phyloP scores from a whole-genome alignment of 2,888 invertebrate species.

The Gymnoscelis rufifasciata region DNA sequence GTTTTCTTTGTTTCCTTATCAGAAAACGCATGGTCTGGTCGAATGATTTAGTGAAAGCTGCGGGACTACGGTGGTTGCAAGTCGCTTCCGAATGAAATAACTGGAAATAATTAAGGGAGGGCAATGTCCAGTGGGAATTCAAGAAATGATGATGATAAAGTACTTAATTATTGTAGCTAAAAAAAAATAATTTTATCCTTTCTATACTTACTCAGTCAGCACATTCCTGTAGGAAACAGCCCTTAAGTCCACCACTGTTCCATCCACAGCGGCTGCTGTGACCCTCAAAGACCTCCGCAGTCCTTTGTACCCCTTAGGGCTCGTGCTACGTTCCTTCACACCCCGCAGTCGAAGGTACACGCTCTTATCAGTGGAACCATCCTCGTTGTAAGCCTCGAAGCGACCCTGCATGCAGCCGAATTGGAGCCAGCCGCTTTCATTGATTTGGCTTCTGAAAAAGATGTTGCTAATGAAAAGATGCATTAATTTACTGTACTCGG shows the following conservation, averaged over 20 bases:
- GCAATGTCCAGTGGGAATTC: no score
- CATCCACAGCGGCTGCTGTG: conserved; percentile 68
- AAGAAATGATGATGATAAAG: no score
- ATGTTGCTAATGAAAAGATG: no score
- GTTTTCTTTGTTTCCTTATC: no score
- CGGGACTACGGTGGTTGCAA: no score
- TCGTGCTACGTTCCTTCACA: conserved; percentile 67
- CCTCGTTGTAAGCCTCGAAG: conserved; percentile 62
- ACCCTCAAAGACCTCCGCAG: conserved; percentile 53
- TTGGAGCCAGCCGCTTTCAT: conserved; percentile 78
- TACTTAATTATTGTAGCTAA: no score
- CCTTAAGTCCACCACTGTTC: conserved; percentile 77
- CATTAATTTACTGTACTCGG: no score
- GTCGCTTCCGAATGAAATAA: no score
- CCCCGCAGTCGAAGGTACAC: conserved; percentile 74
- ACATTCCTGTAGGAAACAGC: conserved; percentile 68
- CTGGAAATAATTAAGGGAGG: no score
- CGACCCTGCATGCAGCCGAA: conserved; percentile 82
- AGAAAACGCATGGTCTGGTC: no score
- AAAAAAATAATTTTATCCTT: no score
- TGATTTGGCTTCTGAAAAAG: conserved; percentile 51
- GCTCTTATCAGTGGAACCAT: conserved; percentile 47
- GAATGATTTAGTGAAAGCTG: no score
- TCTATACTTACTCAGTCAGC: conserved; percentile 81
- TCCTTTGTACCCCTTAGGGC: conserved; percentile 40